Base-by-base conservation (phyloP, 2,888 invertebrate genomes). In the Dioctria linearis region DNA sequence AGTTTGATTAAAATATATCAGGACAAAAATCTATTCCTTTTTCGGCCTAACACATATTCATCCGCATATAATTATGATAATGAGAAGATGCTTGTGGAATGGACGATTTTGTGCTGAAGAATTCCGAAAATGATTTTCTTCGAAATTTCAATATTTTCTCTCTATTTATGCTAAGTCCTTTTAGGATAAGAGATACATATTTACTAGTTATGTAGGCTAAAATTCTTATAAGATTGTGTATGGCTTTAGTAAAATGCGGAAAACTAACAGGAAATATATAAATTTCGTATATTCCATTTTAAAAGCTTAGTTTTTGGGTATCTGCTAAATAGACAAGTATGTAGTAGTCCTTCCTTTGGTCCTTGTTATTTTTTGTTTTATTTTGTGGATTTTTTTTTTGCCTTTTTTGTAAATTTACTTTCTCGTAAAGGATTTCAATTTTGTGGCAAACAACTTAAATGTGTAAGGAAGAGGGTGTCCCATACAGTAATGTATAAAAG, bases 31-130 rank as follows among this genome's bases (percentile, higher is more conserved):
- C 67, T 61, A 61, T 5, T 25, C 4, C 39, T 11, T 25, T 25
- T 25, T 25, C 25, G 25, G 25, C 25, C 25, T 25, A 25, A 0
- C n/a, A n/a, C 13, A 39, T 25, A 61, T n/a, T 54, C 57, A 39
- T 71, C 39, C 39, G 73, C 59, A 73, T 57, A 57, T 73, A 73
- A 73, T 73, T 73, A 73, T 73, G 57, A 43, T 73, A 73, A 73
- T 42, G 59, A 73, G 51, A 2, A 25, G 51, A 51, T 69, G 39
- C 39, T 69, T 69, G 42, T 59, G 57, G 13, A 43, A 43, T 3
- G 49, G 51, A 4, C 54, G 11, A 54, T 11, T n/a, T 54, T 4
- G 54, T 54, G 54, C 11, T n/a, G 6, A 4, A 11, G 54, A 54
- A 54, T 11, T n/a, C 54, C 54, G 6, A n/a, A 6, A 8, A 11